phyloP scores from a whole-genome alignment of 2,113 vertebrate species.

The Toxotes chatareus region DNA sequence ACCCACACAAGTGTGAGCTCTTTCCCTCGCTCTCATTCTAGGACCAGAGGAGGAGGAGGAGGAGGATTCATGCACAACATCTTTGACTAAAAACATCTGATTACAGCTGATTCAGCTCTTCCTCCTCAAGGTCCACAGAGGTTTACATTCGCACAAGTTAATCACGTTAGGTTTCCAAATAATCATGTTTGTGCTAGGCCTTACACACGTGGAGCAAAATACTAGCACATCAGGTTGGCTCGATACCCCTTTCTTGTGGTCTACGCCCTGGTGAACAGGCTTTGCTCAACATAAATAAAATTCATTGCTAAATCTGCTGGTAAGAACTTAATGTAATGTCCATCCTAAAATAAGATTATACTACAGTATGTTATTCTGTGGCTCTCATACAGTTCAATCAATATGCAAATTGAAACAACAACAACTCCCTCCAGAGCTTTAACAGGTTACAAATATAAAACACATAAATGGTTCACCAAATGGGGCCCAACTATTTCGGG shows the following conservation, averaged over 20 bases:
- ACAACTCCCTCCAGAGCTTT: neutral
- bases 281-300: constrained; percentile 48
- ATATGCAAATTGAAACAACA: constrained; percentile 41
- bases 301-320: constrained; percentile 35
- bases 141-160: constrained; percentile 62
- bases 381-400: constrained; percentile 30
- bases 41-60: constrained; percentile 22
- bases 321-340: constrained; percentile 43
- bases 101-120: constrained; percentile 66
- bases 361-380: constrained; percentile 16
- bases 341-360: constrained; percentile 44
- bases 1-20: constrained; percentile 22
- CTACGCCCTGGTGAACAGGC: constrained; percentile 38
- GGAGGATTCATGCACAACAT: constrained; percentile 37
- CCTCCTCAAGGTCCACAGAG: constrained; percentile 49
- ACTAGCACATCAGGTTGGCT: constrained; percentile 40
- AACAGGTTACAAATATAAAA: constrained; percentile 31
- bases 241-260: constrained; percentile 34
- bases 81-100: constrained; percentile 55
- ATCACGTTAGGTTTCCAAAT: constrained; percentile 74
- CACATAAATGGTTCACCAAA: constrained; percentile 17
- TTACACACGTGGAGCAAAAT: constrained; percentile 60
- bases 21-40: neutral
- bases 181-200: constrained; percentile 65
- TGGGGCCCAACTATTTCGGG: neutral